Base-by-base conservation (phyloP, 2,113 vertebrate genomes). In the Colinus virginianus region DNA sequence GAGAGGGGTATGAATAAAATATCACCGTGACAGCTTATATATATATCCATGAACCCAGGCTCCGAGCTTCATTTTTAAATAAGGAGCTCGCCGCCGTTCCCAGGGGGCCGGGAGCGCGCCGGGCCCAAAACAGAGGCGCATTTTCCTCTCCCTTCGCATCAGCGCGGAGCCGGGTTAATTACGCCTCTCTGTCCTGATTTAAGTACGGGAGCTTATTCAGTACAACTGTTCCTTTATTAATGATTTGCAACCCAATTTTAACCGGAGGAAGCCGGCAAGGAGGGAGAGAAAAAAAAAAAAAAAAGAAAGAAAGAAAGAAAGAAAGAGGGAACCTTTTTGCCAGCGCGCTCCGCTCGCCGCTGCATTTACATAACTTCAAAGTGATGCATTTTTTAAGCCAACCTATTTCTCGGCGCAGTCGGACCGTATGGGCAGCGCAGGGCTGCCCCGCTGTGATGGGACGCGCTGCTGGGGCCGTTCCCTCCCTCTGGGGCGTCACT, bases 1-100 rank as follows among this genome's bases (percentile, higher is more conserved):
- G 92, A 92, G 87, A 96, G 86, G 93, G 93, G 87, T 90, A 97
- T 96, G 96, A 97, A 97, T 97, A 96, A 97, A 97, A 97, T 96
- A 97, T 97, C 85, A 95, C 80, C 85, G 48, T 88, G 89, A 93
- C 96, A 94, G 91, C 90, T 96, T 94, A 96, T 95, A 90, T 96
- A 96, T 90, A 96, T 90, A 94, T 74, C 90, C 94, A 90, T 84
- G 85, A 88, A 96, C 86, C 79, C 90, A 49, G 95, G 80, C 92
- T 91, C 89, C 68, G 11, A 96, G 95, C 93, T 94, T 94, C 96
- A 77, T 93, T 96, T 97, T 94, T 92, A 92, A 95, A 96, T 91
- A 95, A 96, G 93, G 76, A 87, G 90, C 85, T 94, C 83, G 43
- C 79, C 55, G 95, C 79, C 1, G 0, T 89, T 96, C 96, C 93